Evolutionary conservation across 2,888 invertebrate genomes (phyloP), one percentile per base, ranked within the genome.

Genomic region (Lithophane semibrunnea): DNA sequence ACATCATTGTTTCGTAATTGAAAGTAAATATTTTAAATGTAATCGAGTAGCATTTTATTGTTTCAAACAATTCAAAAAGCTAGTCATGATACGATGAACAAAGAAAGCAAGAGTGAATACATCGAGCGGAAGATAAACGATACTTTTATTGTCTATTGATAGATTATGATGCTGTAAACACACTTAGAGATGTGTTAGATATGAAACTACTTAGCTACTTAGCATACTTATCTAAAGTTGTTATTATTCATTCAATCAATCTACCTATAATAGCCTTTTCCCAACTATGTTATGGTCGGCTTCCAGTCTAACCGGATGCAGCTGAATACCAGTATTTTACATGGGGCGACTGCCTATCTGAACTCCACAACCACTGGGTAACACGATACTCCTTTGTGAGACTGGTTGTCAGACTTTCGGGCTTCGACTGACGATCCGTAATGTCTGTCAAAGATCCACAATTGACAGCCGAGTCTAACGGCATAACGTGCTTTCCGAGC

Each of bases 81-180:
- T 83, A 90, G 92, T 93, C 93, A 93, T 86, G 90, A 88, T 88
- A 79, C 79, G 80, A 83, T 49, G 77, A 89, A 88, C 88, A 91
- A 92, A 90, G 89, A 91, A 82, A 89, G 88, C 88, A 90, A 90
- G 66, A 89, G 85, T 88, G 69, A 85, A 88, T 67, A 74, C 66
- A 77, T 83, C 75, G 78, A 84, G 76, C 79, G 87, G 85, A 80
- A 83, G 88, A 88, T 77, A 78, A 78, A 73, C 68, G 79, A 82
- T 86, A 76, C 65, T 80, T 83, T 77, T 76, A 79, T 85, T 85
- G 78, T 79, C 72, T 72, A 79, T 84, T 80, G 79, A 82, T 86
- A 79, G 71, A 80, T 87, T 83, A 77, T 77, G 82, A 85, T 87
- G 88, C 81, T 84, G 75, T 83, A 68, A 77, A 81, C 67, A 86